These are phyloP conservation scores for Seriola dumerili DNA, from an alignment of 2,113 vertebrate species.

Conservation along the genomic window DNA sequence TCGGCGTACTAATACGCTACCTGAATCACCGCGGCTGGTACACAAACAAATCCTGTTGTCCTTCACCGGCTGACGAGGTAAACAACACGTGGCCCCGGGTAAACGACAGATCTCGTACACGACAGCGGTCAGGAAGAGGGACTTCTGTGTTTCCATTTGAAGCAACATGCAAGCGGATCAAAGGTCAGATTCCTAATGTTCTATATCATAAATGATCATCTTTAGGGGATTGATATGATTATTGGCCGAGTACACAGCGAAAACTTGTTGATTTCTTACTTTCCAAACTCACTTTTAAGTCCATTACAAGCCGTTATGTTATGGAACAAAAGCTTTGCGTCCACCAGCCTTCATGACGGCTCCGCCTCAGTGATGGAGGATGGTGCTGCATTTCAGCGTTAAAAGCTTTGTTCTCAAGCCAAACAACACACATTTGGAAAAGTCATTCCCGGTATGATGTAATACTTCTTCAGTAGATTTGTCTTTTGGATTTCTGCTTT, in stretches of 20 bases:
- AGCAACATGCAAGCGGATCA: background rate
- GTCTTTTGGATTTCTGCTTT: background rate
- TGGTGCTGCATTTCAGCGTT: background rate
- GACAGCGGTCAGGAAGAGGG: background rate
- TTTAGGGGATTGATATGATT: background rate
- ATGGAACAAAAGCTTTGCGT: background rate
- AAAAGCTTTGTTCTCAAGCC: background rate
- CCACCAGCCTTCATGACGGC: background rate
- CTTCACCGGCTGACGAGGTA: constrained; percentile 66
- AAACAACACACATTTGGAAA: background rate
- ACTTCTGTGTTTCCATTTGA: background rate
- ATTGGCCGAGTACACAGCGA: background rate
- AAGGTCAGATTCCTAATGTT: background rate
- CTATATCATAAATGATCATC: background rate
- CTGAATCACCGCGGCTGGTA: constrained; percentile 60
- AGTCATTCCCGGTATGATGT: background rate
- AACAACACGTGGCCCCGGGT: constrained; percentile 45
- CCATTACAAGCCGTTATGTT: background rate
- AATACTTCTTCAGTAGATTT: rapidly evolving
- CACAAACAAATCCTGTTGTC: constrained; percentile 70
- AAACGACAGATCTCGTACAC: constrained; percentile 20
- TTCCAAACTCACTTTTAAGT: background rate
- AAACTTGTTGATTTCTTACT: background rate
- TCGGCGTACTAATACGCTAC: constrained; percentile 65
- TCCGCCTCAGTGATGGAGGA: background rate